phyloP scores from a whole-genome alignment of 2,113 vertebrate genomes.

The human region DNA sequence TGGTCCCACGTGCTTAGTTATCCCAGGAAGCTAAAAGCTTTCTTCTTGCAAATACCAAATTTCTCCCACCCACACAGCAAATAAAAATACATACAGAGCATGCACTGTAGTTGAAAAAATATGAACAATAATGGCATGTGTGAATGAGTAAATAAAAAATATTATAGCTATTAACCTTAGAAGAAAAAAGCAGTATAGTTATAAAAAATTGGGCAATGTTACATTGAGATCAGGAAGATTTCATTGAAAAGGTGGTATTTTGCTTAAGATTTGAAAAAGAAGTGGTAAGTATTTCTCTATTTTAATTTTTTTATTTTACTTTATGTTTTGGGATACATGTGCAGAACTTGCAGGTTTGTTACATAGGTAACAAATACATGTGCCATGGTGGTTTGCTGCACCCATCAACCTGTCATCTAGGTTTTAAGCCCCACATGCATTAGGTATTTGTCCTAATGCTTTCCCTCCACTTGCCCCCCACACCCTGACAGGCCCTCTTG shows the following conservation, averaged over 20 bases:
- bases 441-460: too few relatives aligned
- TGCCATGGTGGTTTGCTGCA: too few relatives aligned
- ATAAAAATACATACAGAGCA: background rate
- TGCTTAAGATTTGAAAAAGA: background rate
- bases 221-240: background rate
- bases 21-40: background rate
- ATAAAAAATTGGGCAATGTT: background rate
- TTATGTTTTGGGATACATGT: too few relatives aligned
- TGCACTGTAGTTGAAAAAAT: background rate
- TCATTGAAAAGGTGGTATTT: background rate
- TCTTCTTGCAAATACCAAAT: background rate
- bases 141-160: background rate
- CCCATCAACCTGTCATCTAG: too few relatives aligned
- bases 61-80: background rate
- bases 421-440: too few relatives aligned
- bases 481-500: too few relatives aligned
- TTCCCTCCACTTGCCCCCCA: too few relatives aligned
- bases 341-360: too few relatives aligned
- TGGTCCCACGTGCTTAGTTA: background rate
- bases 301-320: too few relatives aligned
- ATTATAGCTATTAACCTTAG: background rate
- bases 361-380: too few relatives aligned
- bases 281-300: background rate
- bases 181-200: background rate
- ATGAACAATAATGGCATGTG: background rate